Evolutionary conservation across 2,113 vertebrate species (phyloP), one percentile per base, ranked within the genome.

Genomic region (Myiagra hebetior): DNA sequence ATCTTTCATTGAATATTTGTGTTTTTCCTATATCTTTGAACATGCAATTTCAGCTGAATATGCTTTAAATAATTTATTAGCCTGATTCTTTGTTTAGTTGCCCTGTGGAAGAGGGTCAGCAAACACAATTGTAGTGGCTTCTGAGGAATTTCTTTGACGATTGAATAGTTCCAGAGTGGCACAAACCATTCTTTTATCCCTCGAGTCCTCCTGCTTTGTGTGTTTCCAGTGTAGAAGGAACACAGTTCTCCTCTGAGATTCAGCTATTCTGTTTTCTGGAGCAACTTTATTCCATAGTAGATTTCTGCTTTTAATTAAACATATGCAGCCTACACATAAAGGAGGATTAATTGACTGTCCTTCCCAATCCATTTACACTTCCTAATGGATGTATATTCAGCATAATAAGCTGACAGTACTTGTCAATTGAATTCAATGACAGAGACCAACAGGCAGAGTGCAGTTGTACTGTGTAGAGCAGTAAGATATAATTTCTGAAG

Each of bases 81-180:
- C 24, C 55, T 39, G 42, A 37, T 67, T 77, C 89, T 95, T 95
- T 95, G 85, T 89, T 93, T 90, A 59, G 55, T 62, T 95, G 82
- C 64, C 70, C 53, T 90, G 46, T 79, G 3, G 5, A 68, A 78
- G 19, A 92, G 60, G 60, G 64, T 91, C 63, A 90, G 27, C 70
- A 90, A 90, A 90, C 50, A 91, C 87, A 96, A 93, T 87, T 81
- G 30, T 52, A 84, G 11, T 65, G 68, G 59, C 21, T 97, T 63
- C 90, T 49, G 72, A 88, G 82, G 85, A 95, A 94, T 95, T 94
- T 94, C 62, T 89, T 91, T 93, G 87, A 65, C 10, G 1, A 65
- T 21, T 72, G 70, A 93, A 63, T 67, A 86, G 84, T 62, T 90
- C 85, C 79, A 37, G 1, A 89, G 53, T 77, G 82, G 56, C 60